Evolutionary conservation across 2,888 invertebrate genomes (phyloP), one percentile per base, ranked within the genome.

Genomic region (Carpatolechia fugitivella): DNA sequence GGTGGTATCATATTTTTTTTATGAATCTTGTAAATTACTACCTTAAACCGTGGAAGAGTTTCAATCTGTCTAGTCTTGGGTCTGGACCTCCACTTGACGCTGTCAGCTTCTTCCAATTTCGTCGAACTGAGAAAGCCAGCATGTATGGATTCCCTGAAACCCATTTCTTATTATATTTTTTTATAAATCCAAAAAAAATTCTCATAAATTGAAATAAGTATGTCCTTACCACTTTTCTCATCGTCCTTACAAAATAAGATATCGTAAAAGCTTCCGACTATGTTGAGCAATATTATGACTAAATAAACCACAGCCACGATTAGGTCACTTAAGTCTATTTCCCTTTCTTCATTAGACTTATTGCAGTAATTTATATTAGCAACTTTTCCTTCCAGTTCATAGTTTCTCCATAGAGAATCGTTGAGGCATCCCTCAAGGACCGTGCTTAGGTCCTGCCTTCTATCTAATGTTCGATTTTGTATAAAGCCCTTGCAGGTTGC

Each of bases 31-130:
- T n/a, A n/a, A n/a, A 11, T 33, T 11, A 33, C 11, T 64, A 88
- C 89, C 87, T 84, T 24, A 88, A 36, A 7, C 88, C 88, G 61
- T 87, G 72, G 59, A 90, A 86, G 8, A 75, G 49, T 66, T 80
- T 87, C 30, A 90, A 67, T 57, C 82, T 76, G 38, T 80, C 76
- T 5, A 85, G 51, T 55, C 87, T 74, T 0, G 82, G 77, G 1
- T 89, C 89, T 0, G 69, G 48, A 0, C 73, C 77, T 0, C 55
- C 63, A n/a, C 69, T 76, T 30, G 85, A 70, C 0, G 83, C 78
- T 2, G 74, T 73, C 29, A 90, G 46, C 48, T 69, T 80, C 0
- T 54, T 38, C 89, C 89, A 90, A 58, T 88, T 89, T 10, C 77
- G 74, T 1, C 71, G 73, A 13, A 88, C 4, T 0, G 88, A 89